phyloP scores from a whole-genome alignment of 2,797 vertebrate genomes.

The Odontamblyopus lacepedii region DNA sequence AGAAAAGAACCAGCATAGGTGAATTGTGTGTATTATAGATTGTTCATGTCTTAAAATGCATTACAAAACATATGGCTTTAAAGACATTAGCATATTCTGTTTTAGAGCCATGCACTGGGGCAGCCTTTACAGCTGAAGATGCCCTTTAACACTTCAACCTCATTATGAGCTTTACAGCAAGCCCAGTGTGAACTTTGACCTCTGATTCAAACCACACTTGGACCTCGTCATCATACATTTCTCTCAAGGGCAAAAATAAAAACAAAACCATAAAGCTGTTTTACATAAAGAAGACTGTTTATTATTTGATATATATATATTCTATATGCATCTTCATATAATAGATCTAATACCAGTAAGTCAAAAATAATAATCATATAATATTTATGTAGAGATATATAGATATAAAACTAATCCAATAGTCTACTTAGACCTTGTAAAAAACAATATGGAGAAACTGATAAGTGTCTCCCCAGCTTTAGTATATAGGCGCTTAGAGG shows the following conservation, averaged over 20 bases:
- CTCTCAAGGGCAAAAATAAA: conserved; percentile 26
- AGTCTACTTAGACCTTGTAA: conserved; percentile 76
- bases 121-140: neutral
- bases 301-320: conserved; percentile 78
- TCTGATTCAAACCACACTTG: conserved; percentile 18
- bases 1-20: neutral
- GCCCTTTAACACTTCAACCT: neutral
- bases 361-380: conserved; percentile 83
- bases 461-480: conserved; percentile 70
- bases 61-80: no score
- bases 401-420: conserved; percentile 85
- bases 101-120: neutral
- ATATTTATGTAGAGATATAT: conserved; percentile 70
- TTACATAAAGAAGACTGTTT: conserved; percentile 82
- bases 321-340: conserved; percentile 81
- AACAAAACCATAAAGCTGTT: conserved; percentile 38
- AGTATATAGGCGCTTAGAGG: conserved; percentile 72
- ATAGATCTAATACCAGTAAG: conserved; percentile 79
- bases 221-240: neutral
- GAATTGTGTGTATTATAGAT: neutral
- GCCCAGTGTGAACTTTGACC: conserved; percentile 11
- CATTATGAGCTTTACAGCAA: neutral
- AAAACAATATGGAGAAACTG: conserved; percentile 74
- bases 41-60: neutral
- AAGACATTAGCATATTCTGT: neutral